Base-by-base conservation (phyloP, 2,888 invertebrate species). In the Punctoribates punctum region DNA sequence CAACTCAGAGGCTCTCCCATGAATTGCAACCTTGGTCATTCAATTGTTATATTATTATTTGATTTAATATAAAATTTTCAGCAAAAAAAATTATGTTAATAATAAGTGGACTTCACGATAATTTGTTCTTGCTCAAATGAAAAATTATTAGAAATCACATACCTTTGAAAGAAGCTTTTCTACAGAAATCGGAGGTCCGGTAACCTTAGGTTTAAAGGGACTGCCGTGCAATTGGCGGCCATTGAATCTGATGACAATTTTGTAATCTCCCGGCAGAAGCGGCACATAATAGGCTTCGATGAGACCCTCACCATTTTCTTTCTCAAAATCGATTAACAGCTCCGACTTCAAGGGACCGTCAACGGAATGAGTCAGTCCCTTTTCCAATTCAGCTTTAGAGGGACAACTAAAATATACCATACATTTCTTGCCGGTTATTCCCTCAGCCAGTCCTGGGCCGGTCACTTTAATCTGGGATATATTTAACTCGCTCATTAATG, bases 131-230 rank as follows among this genome's bases (percentile, higher is more conserved):
- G n/a, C n/a, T n/a, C n/a, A n/a, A n/a, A n/a, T n/a, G n/a, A n/a
- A n/a, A n/a, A n/a, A n/a, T n/a, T n/a, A n/a, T n/a, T n/a, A n/a
- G n/a, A n/a, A n/a, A n/a, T n/a, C n/a, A n/a, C n/a, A 20, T 20
- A 75, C 75, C 75, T 75, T 75, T 20, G 38, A 25, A 4, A 75
- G 25, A 13, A 67, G 23, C 46, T 75, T 75, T 13, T 65, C 46
- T 0, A 48, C 65, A 5, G 62, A 48, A 2, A 65, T 9, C 20
- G 42, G 23, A 8, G 27, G 15, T 17, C 75, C 75, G 8, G 27
- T 46, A 1, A 57, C 25, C 15, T 75, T 27, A 46, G 23, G 13
- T 17, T 9, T 48, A 8, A 65, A 67, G n/a, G 75, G 75, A 48
- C 42, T 25, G 38, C 57, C 65, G 9, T 65, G 0, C 0, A 75